Percentiles rank a stretch among this genome's conserved stretches.
Evolutionary conservation across 2,113 vertebrate genomes (phyloP).

Genomic region (Psittacula cyanocephala): DNA sequence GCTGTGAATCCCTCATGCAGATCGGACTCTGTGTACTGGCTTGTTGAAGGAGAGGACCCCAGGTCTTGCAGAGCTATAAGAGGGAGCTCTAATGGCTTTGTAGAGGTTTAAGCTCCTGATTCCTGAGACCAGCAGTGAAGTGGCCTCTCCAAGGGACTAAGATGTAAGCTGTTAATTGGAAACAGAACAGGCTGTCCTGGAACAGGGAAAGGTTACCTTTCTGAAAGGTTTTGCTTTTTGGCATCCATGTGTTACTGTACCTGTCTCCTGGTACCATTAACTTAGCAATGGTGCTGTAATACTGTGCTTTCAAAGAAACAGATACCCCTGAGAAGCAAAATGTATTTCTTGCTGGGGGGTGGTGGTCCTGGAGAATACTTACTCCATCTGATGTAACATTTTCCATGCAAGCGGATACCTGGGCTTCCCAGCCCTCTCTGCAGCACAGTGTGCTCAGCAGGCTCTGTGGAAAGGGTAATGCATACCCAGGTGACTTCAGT

Average conservation of each 20-base stretch:
- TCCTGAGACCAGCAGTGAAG: not conserved
- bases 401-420: not conserved
- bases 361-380: not conserved
- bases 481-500: constrained; percentile 1
- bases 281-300: not conserved
- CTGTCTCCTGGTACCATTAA: rapidly evolving
- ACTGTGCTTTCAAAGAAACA: not conserved
- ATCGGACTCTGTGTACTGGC: not conserved
- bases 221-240: not conserved
- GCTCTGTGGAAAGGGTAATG: not conserved
- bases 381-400: not conserved
- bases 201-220: not conserved
- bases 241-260: no score
- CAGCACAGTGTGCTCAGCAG: not conserved
- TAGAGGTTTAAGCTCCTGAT: not conserved
- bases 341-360: not conserved
- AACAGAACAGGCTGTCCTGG: not conserved
- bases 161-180: not conserved
- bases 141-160: not conserved
- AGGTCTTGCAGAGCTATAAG: not conserved
- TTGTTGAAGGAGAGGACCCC: not conserved
- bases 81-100: not conserved
- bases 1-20: not conserved
- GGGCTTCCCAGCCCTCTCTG: not conserved
- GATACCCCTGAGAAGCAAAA: not conserved